Evolutionary conservation across 2,113 vertebrate genomes (phyloP), one percentile per base, ranked within the genome.

Genomic region (Oryzias javanicus): DNA sequence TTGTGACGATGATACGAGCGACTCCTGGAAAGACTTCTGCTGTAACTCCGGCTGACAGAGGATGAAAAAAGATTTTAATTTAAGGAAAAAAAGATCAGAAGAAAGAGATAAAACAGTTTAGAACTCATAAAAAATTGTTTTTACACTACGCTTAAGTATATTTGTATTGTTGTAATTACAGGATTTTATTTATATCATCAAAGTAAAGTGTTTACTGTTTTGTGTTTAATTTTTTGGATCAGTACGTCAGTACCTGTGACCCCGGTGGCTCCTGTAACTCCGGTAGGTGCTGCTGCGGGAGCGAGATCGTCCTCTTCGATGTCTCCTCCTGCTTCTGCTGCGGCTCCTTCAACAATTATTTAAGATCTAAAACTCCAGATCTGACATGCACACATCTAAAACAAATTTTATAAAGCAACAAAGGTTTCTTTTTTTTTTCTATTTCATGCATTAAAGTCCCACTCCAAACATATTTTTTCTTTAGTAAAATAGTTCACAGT

Each of bases 11-110:
- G 84, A 0, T 93, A 93, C 0, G 95, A 96, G 48, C 84, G 92
- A 80, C 95, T 95, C 85, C 95, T 92, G 76, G 97, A 97, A 25
- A 91, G 90, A 81, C 97, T 98, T 80, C 94, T 90, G 52, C 94
- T 98, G n/a, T 94, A 95, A 0, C 92, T 92, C 72, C 92, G 93
- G 67, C 92, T 92, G 80, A 22, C 15, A 41, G 42, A 62, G 13
- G 15, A 29, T 25, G 1, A 10, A 24, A 24, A 13, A 55, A 40
- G 25, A 50, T n/a, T 35, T 10, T n/a, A 42, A 29, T 17, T 46
- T 4, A n/a, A 46, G 3, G 44, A 45, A 25, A 25, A n/a, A 8
- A 19, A 63, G 44, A 20, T 4, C 3, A 35, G 35, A 35, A 35
- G 35, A 35, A 12, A 35, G 35, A 35, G 35, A 35, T 35, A 35